phyloP scores from a whole-genome alignment of 2,113 vertebrate genomes.

The Crypturellus undulatus region DNA sequence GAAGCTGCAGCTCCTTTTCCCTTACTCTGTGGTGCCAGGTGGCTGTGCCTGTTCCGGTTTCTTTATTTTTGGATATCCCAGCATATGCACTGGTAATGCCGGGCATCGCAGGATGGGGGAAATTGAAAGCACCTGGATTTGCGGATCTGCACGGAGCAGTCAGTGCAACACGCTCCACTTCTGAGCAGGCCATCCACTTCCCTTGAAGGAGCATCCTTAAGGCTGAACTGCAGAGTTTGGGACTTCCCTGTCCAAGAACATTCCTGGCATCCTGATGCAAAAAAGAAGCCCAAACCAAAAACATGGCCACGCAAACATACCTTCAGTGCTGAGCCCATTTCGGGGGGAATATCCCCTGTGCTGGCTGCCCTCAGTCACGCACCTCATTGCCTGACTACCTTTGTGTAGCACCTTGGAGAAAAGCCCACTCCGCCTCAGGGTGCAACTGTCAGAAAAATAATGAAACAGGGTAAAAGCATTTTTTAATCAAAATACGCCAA shows the following conservation, averaged over 20 bases:
- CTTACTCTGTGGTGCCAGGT: constrained; percentile 1
- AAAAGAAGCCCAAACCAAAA: not conserved
- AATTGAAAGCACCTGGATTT: not conserved
- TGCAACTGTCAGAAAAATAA: constrained; percentile 30
- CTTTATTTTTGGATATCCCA: not conserved
- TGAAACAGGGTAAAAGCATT: not conserved
- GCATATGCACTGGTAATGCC: not conserved
- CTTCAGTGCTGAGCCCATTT: not conserved
- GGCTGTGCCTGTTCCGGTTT: not conserved
- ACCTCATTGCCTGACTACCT: not conserved
- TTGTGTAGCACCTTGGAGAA: constrained; percentile 23
- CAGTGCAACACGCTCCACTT: not conserved
- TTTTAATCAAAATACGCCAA: constrained; percentile 4
- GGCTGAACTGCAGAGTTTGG: not conserved
- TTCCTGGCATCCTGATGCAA: not conserved
- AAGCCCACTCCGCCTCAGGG: not conserved
- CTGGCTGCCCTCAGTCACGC: not conserved
- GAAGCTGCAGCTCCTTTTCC: not conserved
- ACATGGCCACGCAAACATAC: not conserved
- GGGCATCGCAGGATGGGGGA: not conserved
- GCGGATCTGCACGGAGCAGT: not conserved
- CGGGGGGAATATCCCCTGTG: not conserved
- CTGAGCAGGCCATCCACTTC: not conserved
- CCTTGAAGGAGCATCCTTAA: not conserved
- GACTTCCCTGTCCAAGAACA: not conserved